phyloP scores from a whole-genome alignment of 1,140 invertebrate species.

The Dermatophagoides farinae region DNA sequence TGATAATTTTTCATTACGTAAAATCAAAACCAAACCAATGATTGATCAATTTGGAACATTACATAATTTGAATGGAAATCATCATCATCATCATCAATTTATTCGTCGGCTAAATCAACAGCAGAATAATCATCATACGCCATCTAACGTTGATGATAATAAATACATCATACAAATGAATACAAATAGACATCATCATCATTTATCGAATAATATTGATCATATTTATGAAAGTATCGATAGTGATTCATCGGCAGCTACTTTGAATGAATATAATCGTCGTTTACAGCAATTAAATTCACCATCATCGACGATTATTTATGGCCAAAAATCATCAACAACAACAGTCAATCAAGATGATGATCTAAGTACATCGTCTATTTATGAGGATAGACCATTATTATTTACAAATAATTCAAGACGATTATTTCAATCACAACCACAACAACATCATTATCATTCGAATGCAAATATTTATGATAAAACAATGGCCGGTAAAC shows the following conservation, averaged over 20 bases:
- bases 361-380: constrained; percentile 2
- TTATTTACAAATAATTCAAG: not conserved
- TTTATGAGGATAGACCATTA: constrained; percentile 9
- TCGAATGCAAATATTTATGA: constrained; percentile 9
- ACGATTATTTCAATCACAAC: not conserved
- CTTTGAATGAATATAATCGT: not conserved
- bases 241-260: not conserved
- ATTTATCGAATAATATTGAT: constrained; percentile 8
- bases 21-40: not conserved
- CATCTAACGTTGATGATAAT: not conserved
- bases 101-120: no score
- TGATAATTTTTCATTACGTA: not conserved
- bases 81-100: not conserved
- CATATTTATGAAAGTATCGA: constrained; percentile 16
- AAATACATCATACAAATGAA: not conserved
- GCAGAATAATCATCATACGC: no score
- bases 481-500: not conserved
- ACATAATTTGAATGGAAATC: not conserved
- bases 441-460: not conserved
- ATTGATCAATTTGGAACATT: not conserved
- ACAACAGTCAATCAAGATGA: not conserved
- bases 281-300: not conserved
- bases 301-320: not conserved
- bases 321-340: not conserved
- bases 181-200: not conserved